A percentile compares a stretch with the other conserved stretches of the same genome.
These are phyloP conservation scores for Oncorhynchus nerka DNA, from an alignment of 2,113 vertebrate genomes.

Conservation along the genomic window DNA sequence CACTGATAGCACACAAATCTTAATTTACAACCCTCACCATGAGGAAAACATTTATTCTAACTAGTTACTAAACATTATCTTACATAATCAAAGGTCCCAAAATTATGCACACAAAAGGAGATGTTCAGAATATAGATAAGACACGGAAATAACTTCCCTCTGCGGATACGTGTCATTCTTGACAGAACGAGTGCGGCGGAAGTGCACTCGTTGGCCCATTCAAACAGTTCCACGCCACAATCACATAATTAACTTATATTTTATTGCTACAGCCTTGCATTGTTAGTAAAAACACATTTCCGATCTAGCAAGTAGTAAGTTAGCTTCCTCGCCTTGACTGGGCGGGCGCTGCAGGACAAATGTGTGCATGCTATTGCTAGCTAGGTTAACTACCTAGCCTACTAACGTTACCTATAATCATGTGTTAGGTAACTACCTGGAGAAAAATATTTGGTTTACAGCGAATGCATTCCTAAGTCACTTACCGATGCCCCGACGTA, in stretches of 20 bases:
- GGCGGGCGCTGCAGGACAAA: not conserved
- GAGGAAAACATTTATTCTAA: no score
- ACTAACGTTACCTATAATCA: slow-evolving; percentile 38
- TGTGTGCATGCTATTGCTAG: not conserved
- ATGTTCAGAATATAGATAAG: slow-evolving; percentile 10
- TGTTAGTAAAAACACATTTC: not conserved
- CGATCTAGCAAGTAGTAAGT: not conserved
- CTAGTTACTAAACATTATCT: no score
- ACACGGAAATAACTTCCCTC: slow-evolving; percentile 63
- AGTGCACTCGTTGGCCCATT: slow-evolving; percentile 32
- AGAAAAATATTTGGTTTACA: not conserved
- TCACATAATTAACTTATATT: not conserved
- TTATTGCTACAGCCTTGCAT: not conserved
- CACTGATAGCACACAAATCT: no score
- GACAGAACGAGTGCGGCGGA: slow-evolving; percentile 60
- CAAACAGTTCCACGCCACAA: not conserved
- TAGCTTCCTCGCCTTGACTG: not conserved
- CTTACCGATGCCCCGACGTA: slow-evolving; percentile 90
- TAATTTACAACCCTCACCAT: no score
- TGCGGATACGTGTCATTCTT: slow-evolving; percentile 83
- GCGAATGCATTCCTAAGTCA: not conserved
- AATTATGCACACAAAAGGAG: no score
- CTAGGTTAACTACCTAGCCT: slow-evolving; percentile 9
- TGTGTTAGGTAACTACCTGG: not conserved
- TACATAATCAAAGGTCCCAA: no score